A percentile compares a stretch with the other conserved stretches of the same genome.
Conservation (phyloP, 2,797 vertebrate genomes). For the Sebastes vulpes region DNA sequence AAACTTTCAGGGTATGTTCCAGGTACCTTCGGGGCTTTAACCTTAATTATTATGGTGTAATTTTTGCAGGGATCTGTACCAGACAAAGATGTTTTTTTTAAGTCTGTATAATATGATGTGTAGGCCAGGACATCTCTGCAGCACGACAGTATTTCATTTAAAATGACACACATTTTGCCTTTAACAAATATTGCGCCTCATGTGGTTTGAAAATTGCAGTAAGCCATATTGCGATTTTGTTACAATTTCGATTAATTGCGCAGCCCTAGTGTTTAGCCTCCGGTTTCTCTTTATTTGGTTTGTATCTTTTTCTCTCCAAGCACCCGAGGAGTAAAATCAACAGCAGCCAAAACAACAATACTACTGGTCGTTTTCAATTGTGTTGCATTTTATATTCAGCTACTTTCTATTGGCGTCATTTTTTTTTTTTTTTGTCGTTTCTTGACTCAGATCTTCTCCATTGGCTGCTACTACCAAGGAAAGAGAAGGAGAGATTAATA, state of each 20-base stretch:
- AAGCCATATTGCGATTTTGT: too few relatives aligned
- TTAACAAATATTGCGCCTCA: not conserved
- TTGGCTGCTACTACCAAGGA: not conserved
- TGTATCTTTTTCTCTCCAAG: constrained; percentile 16
- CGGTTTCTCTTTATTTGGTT: constrained; percentile 20
- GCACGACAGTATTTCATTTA: not conserved
- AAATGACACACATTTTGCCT: too few relatives aligned
- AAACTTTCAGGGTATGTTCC: not conserved
- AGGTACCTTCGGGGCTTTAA: not conserved
- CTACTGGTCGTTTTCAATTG: constrained; percentile 20
- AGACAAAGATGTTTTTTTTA: not conserved
- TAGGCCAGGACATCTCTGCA: not conserved
- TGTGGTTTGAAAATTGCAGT: too few relatives aligned
- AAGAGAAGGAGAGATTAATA: not conserved
- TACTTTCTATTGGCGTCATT: not conserved
- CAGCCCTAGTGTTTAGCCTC: constrained; percentile 6
- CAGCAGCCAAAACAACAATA: constrained; percentile 21
- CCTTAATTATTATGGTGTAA: not conserved
- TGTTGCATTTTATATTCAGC: not conserved
- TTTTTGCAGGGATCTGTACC: too few relatives aligned
- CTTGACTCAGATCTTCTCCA: not conserved
- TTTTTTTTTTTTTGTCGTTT: not conserved
- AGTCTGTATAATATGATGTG: not conserved
- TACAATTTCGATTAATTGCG: too few relatives aligned
- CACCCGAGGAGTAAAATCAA: constrained; percentile 37